These are phyloP conservation scores for Drosophila mettleri DNA, from an alignment of 2,888 invertebrate genomes.

Conservation along the genomic window DNA sequence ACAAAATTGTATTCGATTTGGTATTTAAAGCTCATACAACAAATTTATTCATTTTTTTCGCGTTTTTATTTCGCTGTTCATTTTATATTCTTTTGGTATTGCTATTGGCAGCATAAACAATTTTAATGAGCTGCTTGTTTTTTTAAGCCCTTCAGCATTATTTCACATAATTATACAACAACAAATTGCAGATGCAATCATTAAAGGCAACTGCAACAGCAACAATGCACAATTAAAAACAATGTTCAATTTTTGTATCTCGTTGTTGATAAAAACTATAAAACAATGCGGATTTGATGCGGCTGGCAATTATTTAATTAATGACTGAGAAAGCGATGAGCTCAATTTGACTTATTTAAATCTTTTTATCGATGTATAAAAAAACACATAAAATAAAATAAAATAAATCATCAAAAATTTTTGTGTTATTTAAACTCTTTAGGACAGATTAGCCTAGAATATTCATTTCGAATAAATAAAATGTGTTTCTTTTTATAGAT, in stretches of 20 bases:
- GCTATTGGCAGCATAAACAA: conserved; percentile 25
- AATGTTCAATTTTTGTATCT: not conserved
- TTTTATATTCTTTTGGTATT: conserved; percentile 8
- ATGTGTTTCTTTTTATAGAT: not conserved
- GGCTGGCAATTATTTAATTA: not conserved
- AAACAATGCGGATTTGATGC: not conserved
- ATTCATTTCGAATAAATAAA: not conserved
- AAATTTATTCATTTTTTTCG: conserved; percentile 2
- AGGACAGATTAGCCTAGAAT: too few species aligned
- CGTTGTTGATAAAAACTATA: not conserved
- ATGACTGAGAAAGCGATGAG: not conserved
- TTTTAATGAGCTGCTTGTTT: conserved; percentile 50
- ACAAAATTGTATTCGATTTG: not conserved
- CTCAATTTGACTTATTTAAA: not conserved
- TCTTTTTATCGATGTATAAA: too few species aligned
- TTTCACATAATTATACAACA: conserved; percentile 67
- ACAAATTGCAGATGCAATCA: conserved; percentile 60
- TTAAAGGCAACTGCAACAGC: conserved; percentile 11
- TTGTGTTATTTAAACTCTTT: too few species aligned
- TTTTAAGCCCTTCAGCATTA: conserved; percentile 50
- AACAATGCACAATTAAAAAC: conserved; percentile 29
- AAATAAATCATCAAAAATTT: too few species aligned
- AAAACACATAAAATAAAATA: too few species aligned
- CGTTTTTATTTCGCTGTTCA: not conserved
- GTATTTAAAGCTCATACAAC: conserved; percentile 1